phyloP scores from a whole-genome alignment of 2,797 vertebrate species.

The Rachycentron canadum region DNA sequence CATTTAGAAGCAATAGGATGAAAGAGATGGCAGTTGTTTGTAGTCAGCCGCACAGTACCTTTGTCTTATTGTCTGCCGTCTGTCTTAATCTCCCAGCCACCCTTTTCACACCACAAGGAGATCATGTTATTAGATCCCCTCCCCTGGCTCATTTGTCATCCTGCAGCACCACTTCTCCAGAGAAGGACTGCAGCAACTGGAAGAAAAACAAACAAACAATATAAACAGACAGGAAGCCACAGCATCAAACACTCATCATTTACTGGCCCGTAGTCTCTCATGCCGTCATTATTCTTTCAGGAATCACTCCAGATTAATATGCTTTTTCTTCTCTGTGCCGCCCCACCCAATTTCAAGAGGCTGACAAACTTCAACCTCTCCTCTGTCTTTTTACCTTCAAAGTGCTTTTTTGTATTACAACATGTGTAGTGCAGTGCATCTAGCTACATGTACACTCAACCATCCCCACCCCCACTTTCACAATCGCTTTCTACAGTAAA shows the following conservation, averaged over 20 bases:
- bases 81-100: constrained; percentile 80
- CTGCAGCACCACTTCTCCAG: constrained; percentile 70
- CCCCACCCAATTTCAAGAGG: constrained; percentile 34
- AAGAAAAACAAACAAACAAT: constrained; percentile 66
- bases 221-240: constrained; percentile 67
- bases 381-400: constrained; percentile 27
- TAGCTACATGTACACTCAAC: constrained; percentile 39
- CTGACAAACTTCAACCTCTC: constrained; percentile 52
- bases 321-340: constrained; percentile 25
- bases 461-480: constrained; percentile 46
- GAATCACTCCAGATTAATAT: constrained; percentile 54
- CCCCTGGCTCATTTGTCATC: constrained; percentile 83
- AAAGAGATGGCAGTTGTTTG: constrained; percentile 79
- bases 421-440: constrained; percentile 13
- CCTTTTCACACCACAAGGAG: constrained; percentile 79
- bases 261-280: constrained; percentile 58
- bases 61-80: constrained; percentile 81
- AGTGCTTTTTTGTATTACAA: constrained; percentile 31
- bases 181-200: constrained; percentile 64
- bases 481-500: constrained; percentile 53
- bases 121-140: constrained; percentile 84
- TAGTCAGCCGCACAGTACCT: constrained; percentile 74
- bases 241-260: constrained; percentile 74
- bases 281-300: constrained; percentile 48
- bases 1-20: constrained; percentile 80